A percentile compares a stretch with the other conserved stretches of the same genome.
Conservation (phyloP, 2,113 vertebrate genomes). For the Lepus timidus region DNA sequence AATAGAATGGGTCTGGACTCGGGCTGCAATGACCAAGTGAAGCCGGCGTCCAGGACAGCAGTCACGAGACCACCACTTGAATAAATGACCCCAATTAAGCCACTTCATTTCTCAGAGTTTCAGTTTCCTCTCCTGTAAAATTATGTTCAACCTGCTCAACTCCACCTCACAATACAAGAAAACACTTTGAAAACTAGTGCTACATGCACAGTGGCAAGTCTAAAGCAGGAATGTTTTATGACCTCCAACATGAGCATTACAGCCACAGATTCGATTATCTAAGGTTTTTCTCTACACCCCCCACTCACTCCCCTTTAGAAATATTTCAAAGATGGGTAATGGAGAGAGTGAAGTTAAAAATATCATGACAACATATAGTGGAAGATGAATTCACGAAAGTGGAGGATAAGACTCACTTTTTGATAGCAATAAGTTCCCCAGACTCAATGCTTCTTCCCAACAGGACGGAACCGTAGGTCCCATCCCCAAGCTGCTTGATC, state of each 20-base stretch:
- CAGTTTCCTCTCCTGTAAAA: constrained; percentile 27
- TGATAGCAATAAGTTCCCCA: constrained; percentile 97
- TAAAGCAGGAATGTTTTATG: not conserved
- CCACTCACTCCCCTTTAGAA: not conserved
- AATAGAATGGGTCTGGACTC: not conserved
- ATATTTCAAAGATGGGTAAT: not conserved
- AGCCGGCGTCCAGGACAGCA: not conserved
- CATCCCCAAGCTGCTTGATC: constrained; percentile 97
- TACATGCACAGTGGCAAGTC: not conserved
- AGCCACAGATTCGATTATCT: not conserved
- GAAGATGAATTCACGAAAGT: not conserved
- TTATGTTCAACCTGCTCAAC: not conserved
- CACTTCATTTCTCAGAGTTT: not conserved
- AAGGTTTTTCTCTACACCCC: not conserved
- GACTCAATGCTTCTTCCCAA: constrained; percentile 96
- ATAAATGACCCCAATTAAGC: not conserved
- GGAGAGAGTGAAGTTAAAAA: not conserved
- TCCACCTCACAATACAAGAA: not conserved
- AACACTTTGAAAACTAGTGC: not conserved
- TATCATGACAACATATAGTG: not conserved
- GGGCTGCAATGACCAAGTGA: not conserved
- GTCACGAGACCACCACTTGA: not conserved
- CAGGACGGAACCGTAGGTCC: constrained; percentile 97
- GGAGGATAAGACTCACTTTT: constrained; percentile 91
- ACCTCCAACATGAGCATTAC: not conserved